Base-by-base conservation (phyloP, 1,140 invertebrate species). In the Platyscapa corneri region DNA sequence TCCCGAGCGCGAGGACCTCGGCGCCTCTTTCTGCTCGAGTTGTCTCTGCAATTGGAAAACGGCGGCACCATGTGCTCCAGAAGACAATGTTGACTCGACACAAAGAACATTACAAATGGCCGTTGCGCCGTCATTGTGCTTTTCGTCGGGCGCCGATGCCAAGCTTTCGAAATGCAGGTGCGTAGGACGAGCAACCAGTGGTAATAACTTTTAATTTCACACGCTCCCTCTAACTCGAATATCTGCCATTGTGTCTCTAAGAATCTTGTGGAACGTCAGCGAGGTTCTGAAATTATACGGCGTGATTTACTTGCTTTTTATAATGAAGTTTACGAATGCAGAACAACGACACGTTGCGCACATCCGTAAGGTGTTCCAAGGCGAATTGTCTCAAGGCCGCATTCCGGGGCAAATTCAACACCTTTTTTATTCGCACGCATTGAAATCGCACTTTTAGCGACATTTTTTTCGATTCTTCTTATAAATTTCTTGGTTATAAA, bases 201-300 rank as follows among this genome's bases (percentile, higher is more conserved):
- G 56, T 34, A 65, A 83, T 83, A 77, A 30, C 74, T 64, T 83
- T 83, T 65, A 42, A 83, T 77, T 76, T 77, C 39, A 39, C 37
- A 46, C 56, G 67, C 42, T 3, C 2, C 18, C 18, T 2, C 6
- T 46, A 18, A 53, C 16, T 3, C 23, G 10, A 27, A 14, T 60
- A 7, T 60, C 1, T 27, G 27, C 5, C 56, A 27, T 23, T 14
- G 27, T 60, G 18, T 1, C 27, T 74, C 23, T 74, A 0, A 14
- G 27, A 74, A 74, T 42, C 67, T 37, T 74, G 42, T 42, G 37
- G 70, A 74, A 74, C 42, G 37, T 39, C 42, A 34, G 16, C 39
- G 39, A 72, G 20, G 32, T n/a, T n/a, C 6, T 20, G 10, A 42
- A n/a, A 42, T 74, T 74, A 42, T 42, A n/a, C 8, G 12, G 23